Percentiles rank a stretch among this genome's conserved stretches.
These are phyloP conservation scores for Brachionus asplanchnoidis DNA, from an alignment of 1,140 invertebrate species.

Conservation along the genomic window DNA sequence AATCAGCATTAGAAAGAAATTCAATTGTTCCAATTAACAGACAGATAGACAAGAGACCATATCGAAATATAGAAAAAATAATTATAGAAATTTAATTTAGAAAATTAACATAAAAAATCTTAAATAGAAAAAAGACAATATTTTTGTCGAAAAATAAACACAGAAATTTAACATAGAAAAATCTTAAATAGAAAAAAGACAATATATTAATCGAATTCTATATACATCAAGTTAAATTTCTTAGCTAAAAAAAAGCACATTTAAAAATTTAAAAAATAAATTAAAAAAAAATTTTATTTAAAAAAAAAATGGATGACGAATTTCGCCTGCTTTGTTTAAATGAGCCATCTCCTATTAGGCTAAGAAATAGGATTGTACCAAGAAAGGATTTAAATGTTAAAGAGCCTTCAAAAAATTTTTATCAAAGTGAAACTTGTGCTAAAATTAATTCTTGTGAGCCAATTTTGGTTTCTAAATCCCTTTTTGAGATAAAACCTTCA, in stretches of 20 bases:
- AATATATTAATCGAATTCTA: not conserved
- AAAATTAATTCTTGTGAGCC: not conserved
- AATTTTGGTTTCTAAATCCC: not conserved
- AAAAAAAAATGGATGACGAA: not conserved
- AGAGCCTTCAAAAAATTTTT: not conserved
- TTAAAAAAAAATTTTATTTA: not conserved
- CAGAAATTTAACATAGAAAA: not conserved
- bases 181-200: constrained; percentile 9
- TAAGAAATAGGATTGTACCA: not conserved
- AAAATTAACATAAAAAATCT: too few species aligned
- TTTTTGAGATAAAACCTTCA: not conserved
- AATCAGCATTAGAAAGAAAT: too few species aligned
- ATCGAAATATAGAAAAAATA: too few species aligned
- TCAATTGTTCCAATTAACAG: too few species aligned
- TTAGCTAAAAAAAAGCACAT: not conserved
- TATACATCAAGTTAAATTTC: not conserved
- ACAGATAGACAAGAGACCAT: too few species aligned
- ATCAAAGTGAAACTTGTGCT: not conserved
- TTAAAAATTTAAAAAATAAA: not conserved
- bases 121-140: too few species aligned
- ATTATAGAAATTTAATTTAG: too few species aligned
- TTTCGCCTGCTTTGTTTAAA: not conserved
- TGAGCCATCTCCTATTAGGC: not conserved
- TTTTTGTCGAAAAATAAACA: too few species aligned
- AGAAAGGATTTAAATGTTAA: not conserved